phyloP scores from a whole-genome alignment of 2,113 vertebrate species.

The Calyptommatus sinebrachiatus region DNA sequence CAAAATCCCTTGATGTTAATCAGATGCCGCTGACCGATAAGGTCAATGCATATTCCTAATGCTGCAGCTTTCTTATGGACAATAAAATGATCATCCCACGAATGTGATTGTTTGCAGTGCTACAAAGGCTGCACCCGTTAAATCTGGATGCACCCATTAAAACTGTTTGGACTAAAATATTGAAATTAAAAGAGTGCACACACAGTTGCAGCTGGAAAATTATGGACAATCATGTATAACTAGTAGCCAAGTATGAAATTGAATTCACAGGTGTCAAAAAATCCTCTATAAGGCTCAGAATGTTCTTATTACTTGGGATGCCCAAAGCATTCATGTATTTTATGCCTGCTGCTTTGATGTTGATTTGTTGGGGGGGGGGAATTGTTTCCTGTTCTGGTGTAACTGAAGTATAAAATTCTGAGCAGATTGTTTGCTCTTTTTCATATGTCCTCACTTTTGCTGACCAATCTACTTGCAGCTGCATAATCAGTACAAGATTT shows the following conservation, averaged over 20 bases:
- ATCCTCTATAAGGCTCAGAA: not conserved
- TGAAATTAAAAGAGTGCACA: constrained; percentile 17
- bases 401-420: not conserved
- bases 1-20: no score
- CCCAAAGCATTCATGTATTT: not conserved
- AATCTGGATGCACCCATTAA: not conserved
- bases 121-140: no score
- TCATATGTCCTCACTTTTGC: not conserved
- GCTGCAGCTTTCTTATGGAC: no score
- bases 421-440: constrained; percentile 2
- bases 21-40: no score
- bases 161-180: not conserved
- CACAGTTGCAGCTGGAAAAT: not conserved
- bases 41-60: no score
- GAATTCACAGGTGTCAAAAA: not conserved
- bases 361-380: not conserved
- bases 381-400: constrained; percentile 5
- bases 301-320: not conserved
- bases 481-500: not conserved
- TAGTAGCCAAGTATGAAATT: not conserved
- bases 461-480: not conserved
- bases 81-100: no score
- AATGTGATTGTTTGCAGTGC: no score
- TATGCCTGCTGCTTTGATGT: not conserved
- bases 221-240: not conserved